A percentile compares a stretch with the other conserved stretches of the same genome.
Conservation (phyloP, 2,888 invertebrate genomes). For the Anoncus sp. region DNA sequence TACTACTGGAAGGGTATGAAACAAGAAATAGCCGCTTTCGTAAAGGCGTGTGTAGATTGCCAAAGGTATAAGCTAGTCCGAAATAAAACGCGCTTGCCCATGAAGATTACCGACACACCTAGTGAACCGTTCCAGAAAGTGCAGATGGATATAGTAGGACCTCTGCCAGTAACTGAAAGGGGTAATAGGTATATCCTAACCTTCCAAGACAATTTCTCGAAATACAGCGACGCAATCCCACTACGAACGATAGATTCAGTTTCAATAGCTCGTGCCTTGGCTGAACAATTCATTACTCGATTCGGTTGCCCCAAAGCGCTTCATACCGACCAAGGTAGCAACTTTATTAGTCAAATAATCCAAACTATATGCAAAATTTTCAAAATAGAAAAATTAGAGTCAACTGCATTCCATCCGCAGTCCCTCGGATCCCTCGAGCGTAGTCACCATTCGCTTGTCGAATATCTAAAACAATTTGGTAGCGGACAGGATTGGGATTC, state of each 20-base stretch:
- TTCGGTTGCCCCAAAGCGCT: conserved; percentile 47
- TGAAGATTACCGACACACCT: conserved; percentile 44
- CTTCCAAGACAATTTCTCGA: conserved; percentile 54
- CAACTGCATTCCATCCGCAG: conserved; percentile 53
- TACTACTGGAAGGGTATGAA: conserved; percentile 62
- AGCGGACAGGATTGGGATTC: conserved; percentile 24
- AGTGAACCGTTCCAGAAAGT: conserved; percentile 58
- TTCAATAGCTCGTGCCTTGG: conserved; percentile 42
- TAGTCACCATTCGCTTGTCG: conserved; percentile 55
- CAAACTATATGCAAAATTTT: conserved; percentile 4
- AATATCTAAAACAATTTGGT: conserved; percentile 61
- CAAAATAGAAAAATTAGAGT: conserved; percentile 25
- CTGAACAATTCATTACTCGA: conserved; percentile 45
- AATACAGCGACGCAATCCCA: conserved; percentile 55
- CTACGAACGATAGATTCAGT: conserved; percentile 27
- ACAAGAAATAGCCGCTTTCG: conserved; percentile 49
- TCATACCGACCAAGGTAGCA: conserved; percentile 55
- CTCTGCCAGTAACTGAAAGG: conserved; percentile 49
- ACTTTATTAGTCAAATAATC: conserved; percentile 46
- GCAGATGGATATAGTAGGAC: conserved; percentile 66
- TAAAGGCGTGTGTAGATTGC: conserved; percentile 59
- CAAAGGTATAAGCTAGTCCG: conserved; percentile 57
- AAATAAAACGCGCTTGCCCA: conserved; percentile 26
- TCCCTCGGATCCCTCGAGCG: conserved; percentile 54
- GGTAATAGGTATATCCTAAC: conserved; percentile 51